Percentiles rank a stretch among this genome's conserved stretches.
Evolutionary conservation across 2,888 invertebrate genomes (phyloP).

Genomic region (Amphipoea lucens): DNA sequence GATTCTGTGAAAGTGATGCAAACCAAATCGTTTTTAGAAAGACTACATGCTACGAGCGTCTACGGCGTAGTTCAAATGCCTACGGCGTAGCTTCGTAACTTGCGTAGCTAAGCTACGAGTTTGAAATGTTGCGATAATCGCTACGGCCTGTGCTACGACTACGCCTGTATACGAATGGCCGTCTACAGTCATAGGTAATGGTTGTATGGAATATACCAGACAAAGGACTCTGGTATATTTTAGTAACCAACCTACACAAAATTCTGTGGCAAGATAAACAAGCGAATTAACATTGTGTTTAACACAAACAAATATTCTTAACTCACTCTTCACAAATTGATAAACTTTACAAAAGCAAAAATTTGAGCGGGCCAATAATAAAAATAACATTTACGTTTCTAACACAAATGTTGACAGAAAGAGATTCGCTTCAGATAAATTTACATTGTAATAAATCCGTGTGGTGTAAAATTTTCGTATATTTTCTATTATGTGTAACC

Average conservation of each 20-base stretch:
- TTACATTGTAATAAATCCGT: conserved; percentile 67
- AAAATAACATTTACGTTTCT: conserved; percentile 58
- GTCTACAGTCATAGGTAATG: background rate
- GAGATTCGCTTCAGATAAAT: conserved; percentile 68
- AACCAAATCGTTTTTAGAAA: background rate
- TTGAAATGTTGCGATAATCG: background rate
- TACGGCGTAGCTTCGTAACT: conserved; percentile 52
- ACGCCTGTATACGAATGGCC: background rate
- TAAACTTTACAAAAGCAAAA: conserved; percentile 51
- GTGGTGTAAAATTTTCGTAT: conserved; percentile 65
- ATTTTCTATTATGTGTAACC: conserved; percentile 66
- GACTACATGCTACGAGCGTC: conserved; percentile 32
- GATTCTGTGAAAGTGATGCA: conserved; percentile 18
- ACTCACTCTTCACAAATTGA: conserved; percentile 53
- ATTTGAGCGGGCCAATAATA: conserved; percentile 38
- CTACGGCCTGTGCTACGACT: background rate
- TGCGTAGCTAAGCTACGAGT: conserved; percentile 46
- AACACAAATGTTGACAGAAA: conserved; percentile 66
- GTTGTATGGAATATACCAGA: background rate
- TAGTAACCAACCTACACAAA: background rate
- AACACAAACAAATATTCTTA: conserved; percentile 50
- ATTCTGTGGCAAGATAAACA: conserved; percentile 1
- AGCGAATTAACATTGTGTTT: conserved; percentile 22
- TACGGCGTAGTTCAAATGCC: conserved; percentile 58
- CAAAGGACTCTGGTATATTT: background rate